A percentile compares a stretch with the other conserved stretches of the same genome.
Conservation (phyloP, 2,797 vertebrate species). For the Phataginus tetradactyla region DNA sequence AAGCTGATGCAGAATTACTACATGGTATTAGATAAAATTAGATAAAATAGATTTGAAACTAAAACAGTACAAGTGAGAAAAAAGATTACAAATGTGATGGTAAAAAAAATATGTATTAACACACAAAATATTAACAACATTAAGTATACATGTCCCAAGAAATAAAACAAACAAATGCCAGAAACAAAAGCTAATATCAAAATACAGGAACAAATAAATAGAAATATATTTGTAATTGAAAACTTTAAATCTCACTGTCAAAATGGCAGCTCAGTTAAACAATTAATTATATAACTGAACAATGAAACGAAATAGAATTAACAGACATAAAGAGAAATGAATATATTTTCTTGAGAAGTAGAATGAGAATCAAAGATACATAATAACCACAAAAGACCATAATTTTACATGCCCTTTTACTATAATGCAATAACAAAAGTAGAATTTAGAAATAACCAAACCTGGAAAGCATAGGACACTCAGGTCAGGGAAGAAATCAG, state of each 20-base stretch:
- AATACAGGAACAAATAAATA: not conserved
- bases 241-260: not conserved
- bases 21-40: not conserved
- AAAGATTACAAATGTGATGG: not conserved
- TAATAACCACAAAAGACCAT: not conserved
- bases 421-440: not conserved
- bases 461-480: not conserved
- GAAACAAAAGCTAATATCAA: not conserved
- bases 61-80: not conserved
- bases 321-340: not conserved
- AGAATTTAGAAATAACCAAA: not conserved
- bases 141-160: not conserved
- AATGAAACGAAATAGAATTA: slow-evolving; percentile 10
- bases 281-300: not conserved
- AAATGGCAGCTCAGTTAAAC: not conserved
- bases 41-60: not conserved
- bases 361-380: not conserved
- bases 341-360: slow-evolving; percentile 23
- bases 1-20: not conserved
- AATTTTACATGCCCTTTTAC: not conserved
- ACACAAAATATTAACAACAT: not conserved
- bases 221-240: not conserved
- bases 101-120: not conserved
- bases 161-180: not conserved
- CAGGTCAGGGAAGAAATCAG: not conserved